phyloP scores from a whole-genome alignment of 1,140 invertebrate species.

The Brachionus angularis region DNA sequence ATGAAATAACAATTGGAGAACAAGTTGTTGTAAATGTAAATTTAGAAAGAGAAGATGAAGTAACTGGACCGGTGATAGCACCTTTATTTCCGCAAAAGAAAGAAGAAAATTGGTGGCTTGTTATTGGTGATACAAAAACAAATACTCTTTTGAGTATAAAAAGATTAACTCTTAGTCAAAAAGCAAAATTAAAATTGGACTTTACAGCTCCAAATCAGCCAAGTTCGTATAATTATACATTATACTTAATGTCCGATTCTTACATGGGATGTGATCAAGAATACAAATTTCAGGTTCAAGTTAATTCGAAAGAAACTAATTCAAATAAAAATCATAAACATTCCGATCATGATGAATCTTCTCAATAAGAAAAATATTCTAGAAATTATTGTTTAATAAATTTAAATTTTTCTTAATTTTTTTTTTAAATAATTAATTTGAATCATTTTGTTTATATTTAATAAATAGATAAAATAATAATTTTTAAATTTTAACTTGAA shows the following conservation, averaged over 20 bases:
- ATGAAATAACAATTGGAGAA: background rate
- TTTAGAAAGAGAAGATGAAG: slow-evolving; percentile 90
- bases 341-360: too few relatives aligned
- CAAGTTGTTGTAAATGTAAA: slow-evolving; percentile 73
- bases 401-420: too few relatives aligned
- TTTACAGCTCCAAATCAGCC: slow-evolving; percentile 79
- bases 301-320: too few relatives aligned
- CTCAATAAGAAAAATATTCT: too few relatives aligned
- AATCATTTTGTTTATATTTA: too few relatives aligned
- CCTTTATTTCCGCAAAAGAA: slow-evolving; percentile 97
- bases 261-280: slow-evolving; percentile 98
- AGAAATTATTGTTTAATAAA: too few relatives aligned
- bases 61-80: slow-evolving; percentile 87
- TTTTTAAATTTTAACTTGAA: too few relatives aligned
- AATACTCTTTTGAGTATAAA: slow-evolving; percentile 96
- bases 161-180: slow-evolving; percentile 83
- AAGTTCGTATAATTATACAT: slow-evolving; percentile 76
- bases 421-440: too few relatives aligned
- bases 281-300: slow-evolving; percentile 67
- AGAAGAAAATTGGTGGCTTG: slow-evolving; percentile 99
- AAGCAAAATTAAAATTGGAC: slow-evolving; percentile 87
- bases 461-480: too few relatives aligned
- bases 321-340: too few relatives aligned
- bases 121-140: slow-evolving; percentile 88
- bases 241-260: slow-evolving; percentile 98